Conservation (phyloP, 2,113 vertebrate genomes). For the Hippocampus guttulatus region DNA sequence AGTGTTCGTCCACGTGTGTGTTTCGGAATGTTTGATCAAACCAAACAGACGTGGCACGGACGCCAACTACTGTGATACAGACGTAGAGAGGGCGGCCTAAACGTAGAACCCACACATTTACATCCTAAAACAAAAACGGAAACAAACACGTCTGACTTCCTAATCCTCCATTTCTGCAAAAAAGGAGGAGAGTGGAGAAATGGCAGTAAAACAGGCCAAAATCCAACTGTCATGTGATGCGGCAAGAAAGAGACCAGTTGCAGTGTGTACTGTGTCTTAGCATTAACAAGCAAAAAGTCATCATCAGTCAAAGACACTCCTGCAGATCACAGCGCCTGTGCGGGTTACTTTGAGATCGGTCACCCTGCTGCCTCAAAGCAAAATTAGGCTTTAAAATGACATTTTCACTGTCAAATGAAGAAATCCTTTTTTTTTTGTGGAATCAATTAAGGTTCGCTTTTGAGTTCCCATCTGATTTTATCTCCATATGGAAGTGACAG, state of each 20-base stretch:
- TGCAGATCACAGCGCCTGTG: not conserved
- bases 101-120: not conserved
- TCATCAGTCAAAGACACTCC: no score
- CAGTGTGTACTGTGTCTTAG: no score
- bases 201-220: no score
- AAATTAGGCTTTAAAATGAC: not conserved
- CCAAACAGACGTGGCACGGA: constrained; percentile 32
- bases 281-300: no score
- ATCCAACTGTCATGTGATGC: no score
- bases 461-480: constrained; percentile 21
- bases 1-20: constrained; percentile 16
- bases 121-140: not conserved
- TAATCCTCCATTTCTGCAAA: no score
- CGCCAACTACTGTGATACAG: constrained; percentile 5
- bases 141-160: not conserved
- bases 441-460: constrained; percentile 9
- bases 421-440: not conserved
- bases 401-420: not conserved
- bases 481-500: constrained; percentile 61
- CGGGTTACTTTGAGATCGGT: not conserved
- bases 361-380: not conserved
- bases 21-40: constrained; percentile 30
- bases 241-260: no score
- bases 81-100: constrained; percentile 1
- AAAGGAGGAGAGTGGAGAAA: no score